Base-by-base conservation (phyloP, 2,797 vertebrate genomes). In the Argentina silus region DNA sequence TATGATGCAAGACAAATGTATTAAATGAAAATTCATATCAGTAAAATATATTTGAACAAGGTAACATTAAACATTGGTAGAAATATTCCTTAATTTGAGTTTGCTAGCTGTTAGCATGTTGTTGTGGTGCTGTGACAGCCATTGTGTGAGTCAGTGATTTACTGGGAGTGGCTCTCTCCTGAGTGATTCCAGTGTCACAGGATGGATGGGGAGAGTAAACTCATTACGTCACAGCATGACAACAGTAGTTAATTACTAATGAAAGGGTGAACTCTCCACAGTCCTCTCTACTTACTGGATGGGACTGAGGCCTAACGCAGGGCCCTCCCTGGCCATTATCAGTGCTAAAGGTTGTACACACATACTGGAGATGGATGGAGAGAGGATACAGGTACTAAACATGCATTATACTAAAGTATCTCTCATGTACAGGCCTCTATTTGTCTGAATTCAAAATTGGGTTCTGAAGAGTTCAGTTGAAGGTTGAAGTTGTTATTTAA, bases 201-300 rank as follows among this genome's bases (percentile, higher is more conserved):
- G 80, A 86, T 80, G 82, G 76, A 81, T 73, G 74, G 70, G 67
- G n/a, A 19, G 59, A 56, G 73, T 83, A 71, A 81, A 83, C 76
- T 77, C 81, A 82, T 83, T 80, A 80, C 79, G 69, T 87, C 81
- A 85, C 88, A 84, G 79, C 73, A 66, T 80, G 85, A 82, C 85
- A 87, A 82, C 72, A 74, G 60, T 83, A 81, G 80, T 86, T 89
- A 79, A 86, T 90, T 85, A 86, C 81, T 82, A 79, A 77, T 81
- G 83, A 81, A 79, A 70, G 79, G 76, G 74, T 70, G 68, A 79
- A 51, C 67, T 76, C 80, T 69, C 75, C 70, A 70, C 69, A 72
- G 77, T 72, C 48, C 57, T 66, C 72, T 61, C 23, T 60, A 60
- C 57, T 10, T 19, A 21, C 19, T 23, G 56, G 19, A 5, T 60